Base-by-base conservation (phyloP, 2,113 vertebrate species). In the Zosterops lateralis region DNA sequence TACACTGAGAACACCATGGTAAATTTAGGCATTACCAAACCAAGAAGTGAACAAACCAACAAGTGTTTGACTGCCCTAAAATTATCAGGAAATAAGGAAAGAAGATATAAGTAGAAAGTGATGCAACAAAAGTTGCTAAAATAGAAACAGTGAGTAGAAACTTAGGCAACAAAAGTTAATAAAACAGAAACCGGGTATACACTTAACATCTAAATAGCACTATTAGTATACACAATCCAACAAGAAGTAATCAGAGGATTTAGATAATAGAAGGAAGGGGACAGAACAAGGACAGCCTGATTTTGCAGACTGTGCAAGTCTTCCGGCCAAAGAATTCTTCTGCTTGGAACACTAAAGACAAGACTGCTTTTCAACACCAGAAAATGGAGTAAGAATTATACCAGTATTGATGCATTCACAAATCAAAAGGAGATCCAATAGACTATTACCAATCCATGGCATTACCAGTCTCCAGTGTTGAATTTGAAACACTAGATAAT, bases 391-490 rank as follows among this genome's bases (percentile, higher is more conserved):
- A 82, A 62, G 20, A 80, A 91, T 60, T 64, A 80, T 34, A 75
- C 24, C 11, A n/a, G 5, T 5, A 4, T 26, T 74, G 48, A 10
- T 8, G 7, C 26, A 51, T 8, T 60, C 1, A 13, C 18, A 83
- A 92, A 80, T 25, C 48, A 26, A 25, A 26, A 2, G 9, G 16
- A 74, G 50, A 62, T 12, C 20, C 73, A 70, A 73, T 0, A 3
- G 16, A 34, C 17, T 20, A n/a, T n/a, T 68, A 79, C 19, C 31
- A 80, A 20, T 28, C 56, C 44, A 51, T 13, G 10, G 48, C 0
- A 0, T 60, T 56, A 80, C 38, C 31, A 34, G 47, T 21, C 34
- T 77, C 14, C 38, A 71, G 12, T 0, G 1, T 0, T 44, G 34
- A 70, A 93, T 57, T 4, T 83, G 42, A 87, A 89, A 47, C 17